Conservation (phyloP, 2,797 vertebrate species). For the Acrossocheilus wenchowensis region DNA sequence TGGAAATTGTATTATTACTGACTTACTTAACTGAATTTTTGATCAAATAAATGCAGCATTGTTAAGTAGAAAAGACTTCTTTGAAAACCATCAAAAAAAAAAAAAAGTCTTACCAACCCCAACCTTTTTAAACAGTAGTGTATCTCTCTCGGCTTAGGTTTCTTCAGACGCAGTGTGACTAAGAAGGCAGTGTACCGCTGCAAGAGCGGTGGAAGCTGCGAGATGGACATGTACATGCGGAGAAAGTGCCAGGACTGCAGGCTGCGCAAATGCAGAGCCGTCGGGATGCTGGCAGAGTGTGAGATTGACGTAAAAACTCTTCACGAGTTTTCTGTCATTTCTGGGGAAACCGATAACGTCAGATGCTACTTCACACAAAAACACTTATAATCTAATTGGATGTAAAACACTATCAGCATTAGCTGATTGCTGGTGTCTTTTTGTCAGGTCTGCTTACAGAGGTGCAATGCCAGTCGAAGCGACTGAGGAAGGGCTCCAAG, state of each 20-base stretch:
- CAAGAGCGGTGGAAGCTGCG: conserved; percentile 91
- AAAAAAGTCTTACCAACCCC: not conserved
- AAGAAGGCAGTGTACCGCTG: conserved; percentile 93
- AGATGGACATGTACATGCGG: conserved; percentile 98
- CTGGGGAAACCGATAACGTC: not conserved
- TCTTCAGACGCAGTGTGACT: conserved; percentile 91
- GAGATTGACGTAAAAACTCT: conserved; percentile 62
- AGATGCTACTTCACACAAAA: not conserved
- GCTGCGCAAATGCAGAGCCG: conserved; percentile 91
- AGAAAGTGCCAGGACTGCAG: conserved; percentile 96
- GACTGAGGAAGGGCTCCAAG: conserved; percentile 89
- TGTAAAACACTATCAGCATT: not conserved
- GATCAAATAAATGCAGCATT: not conserved
- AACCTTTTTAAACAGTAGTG: not conserved
- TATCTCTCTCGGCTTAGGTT: conserved; percentile 74
- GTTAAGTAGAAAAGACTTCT: not conserved
- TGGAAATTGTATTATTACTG: not conserved
- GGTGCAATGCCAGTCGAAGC: conserved; percentile 95
- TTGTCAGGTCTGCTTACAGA: conserved; percentile 89
- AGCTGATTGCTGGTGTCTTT: conserved; percentile 1
- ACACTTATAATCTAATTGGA: not conserved
- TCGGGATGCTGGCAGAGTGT: conserved; percentile 96
- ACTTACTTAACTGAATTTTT: not conserved
- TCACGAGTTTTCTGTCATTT: not conserved
- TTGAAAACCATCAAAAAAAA: too few species aligned